Conservation (phyloP, 2,113 vertebrate species). For the Hassar affinis region DNA sequence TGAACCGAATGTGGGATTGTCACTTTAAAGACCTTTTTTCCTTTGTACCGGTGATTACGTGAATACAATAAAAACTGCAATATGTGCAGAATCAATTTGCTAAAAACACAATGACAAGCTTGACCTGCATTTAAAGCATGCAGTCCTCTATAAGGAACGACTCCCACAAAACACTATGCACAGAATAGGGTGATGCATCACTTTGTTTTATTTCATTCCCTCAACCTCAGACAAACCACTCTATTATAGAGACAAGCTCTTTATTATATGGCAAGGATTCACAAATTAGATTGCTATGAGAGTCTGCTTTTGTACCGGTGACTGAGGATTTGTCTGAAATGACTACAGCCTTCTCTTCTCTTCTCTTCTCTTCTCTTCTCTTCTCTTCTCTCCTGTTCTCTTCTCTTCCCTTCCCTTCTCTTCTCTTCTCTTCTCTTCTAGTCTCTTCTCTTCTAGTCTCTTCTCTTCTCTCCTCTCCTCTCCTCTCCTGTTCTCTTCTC, state of each 20-base stretch:
- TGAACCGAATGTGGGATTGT: not conserved
- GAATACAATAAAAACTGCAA: not conserved
- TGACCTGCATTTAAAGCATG: conserved; percentile 27
- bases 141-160: not conserved
- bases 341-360: not conserved
- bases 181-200: conserved; percentile 12
- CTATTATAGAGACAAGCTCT: conserved; percentile 30
- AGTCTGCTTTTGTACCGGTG: not conserved
- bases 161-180: not conserved
- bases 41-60: not conserved
- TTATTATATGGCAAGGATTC: not conserved
- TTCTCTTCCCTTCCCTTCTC: not conserved
- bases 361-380: not conserved
- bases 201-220: conserved; percentile 30
- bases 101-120: conserved; percentile 7
- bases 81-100: conserved; percentile 5
- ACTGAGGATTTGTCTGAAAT: not conserved
- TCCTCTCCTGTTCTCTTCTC: no score
- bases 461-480: no score
- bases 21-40: not conserved
- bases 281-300: conserved; percentile 19
- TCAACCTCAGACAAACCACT: conserved; percentile 6
- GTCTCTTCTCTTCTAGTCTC: no score
- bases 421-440: no score
- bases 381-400: not conserved